Conservation (phyloP, 2,113 vertebrate genomes). For the Sinocyclocheilus anshuiensis region DNA sequence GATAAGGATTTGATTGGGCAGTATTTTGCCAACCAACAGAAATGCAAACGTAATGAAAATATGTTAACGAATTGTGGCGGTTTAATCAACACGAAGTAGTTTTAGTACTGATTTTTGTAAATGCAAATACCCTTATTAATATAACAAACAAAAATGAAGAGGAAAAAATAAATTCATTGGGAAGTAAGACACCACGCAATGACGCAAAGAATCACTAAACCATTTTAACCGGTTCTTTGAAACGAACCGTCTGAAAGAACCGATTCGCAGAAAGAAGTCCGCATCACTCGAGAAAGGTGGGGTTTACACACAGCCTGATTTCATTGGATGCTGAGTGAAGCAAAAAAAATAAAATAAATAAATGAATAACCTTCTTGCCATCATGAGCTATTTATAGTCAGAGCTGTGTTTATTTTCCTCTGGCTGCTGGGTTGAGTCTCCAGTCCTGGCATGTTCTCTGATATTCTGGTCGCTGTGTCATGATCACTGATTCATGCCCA, state of each 20-base stretch:
- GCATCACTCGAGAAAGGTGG: slow-evolving; percentile 20
- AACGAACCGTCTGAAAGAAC: not conserved
- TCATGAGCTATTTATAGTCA: slow-evolving; percentile 42
- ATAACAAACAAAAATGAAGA: not conserved
- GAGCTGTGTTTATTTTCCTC: slow-evolving; percentile 19
- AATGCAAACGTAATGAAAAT: too few relatives aligned
- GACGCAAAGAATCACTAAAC: not conserved
- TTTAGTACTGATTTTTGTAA: not conserved
- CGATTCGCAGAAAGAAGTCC: slow-evolving; percentile 8
- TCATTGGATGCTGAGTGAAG: slow-evolving; percentile 19
- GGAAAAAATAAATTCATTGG: too few relatives aligned
- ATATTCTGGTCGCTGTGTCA: slow-evolving; percentile 25
- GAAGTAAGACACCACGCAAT: not conserved
- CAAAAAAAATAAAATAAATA: not conserved
- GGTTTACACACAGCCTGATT: not conserved
- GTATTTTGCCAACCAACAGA: too few relatives aligned
- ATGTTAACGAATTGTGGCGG: not conserved
- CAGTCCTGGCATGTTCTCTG: slow-evolving; percentile 26
- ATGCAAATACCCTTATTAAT: not conserved
- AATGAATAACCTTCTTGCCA: not conserved
- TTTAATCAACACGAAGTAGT: not conserved
- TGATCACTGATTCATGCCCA: not conserved
- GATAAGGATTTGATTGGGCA: too few relatives aligned
- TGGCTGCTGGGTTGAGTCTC: not conserved
- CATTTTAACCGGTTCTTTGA: not conserved